Evolutionary conservation across 92 coral and sea anemone genomes (phyloP).

Genomic region (Porites divaricata): DNA sequence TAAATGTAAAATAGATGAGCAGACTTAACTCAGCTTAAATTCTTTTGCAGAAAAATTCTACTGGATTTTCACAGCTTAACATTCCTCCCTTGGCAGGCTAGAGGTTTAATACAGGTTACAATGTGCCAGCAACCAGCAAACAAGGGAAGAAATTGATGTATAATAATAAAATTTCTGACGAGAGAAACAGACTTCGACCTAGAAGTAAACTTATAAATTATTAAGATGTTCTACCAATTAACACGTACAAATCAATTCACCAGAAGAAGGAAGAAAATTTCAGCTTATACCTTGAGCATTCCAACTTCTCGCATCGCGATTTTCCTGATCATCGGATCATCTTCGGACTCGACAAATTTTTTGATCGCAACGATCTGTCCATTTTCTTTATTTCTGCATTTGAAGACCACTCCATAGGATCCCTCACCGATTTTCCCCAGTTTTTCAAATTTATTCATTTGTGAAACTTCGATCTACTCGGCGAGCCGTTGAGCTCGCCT

Average conservation of each 20-base stretch:
- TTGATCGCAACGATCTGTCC: slow-evolving; percentile 97
- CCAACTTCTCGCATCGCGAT: slow-evolving; percentile 97
- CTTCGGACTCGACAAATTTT: slow-evolving; percentile 96
- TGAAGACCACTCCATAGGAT: slow-evolving; percentile 97
- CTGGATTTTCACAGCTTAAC: slow-evolving; percentile 7
- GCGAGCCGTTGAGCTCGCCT: neutral
- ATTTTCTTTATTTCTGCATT: slow-evolving; percentile 92
- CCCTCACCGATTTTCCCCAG: slow-evolving; percentile 98
- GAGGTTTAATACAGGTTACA: neutral
- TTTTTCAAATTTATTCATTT: slow-evolving; percentile 96
- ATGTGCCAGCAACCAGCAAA: neutral
- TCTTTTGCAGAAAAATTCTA: neutral
- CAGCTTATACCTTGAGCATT: slow-evolving; percentile 83
- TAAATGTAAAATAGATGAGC: neutral
- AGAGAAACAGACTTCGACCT: neutral
- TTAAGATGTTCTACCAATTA: neutral
- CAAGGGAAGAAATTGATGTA: neutral
- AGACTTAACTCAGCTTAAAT: neutral
- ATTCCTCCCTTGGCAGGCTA: slow-evolving; percentile 16
- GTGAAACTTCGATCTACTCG: neutral
- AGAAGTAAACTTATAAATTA: neutral
- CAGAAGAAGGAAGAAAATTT: neutral
- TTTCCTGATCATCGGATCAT: slow-evolving; percentile 90
- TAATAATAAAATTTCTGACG: neutral
- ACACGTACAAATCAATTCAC: neutral